These are phyloP conservation scores for Aurelia sp. DNA, from an alignment of 30 jellyfish, hydroid and myxozoan species.

Conservation along the genomic window DNA sequence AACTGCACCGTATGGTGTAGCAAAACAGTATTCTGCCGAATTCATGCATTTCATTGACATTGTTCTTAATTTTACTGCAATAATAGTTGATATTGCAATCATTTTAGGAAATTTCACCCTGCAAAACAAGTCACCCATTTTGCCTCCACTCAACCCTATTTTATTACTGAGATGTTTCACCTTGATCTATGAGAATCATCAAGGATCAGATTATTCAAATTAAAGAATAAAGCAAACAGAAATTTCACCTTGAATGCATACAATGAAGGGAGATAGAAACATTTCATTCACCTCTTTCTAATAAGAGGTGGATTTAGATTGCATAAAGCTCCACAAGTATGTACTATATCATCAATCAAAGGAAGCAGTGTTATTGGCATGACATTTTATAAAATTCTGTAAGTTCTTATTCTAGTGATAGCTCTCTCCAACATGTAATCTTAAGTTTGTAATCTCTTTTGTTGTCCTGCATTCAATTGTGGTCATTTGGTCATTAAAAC, in stretches of 20 bases:
- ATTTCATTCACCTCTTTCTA: not conserved
- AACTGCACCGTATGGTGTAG: too few species aligned
- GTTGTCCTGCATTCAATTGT: slow-evolving; percentile 20
- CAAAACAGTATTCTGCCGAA: too few species aligned
- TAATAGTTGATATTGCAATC: too few species aligned
- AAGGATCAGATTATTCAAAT: too few species aligned
- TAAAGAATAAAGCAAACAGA: too few species aligned
- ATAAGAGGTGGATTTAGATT: slow-evolving; percentile 35
- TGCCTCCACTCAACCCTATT: too few species aligned
- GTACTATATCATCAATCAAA: slow-evolving; percentile 63
- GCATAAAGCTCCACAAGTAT: slow-evolving; percentile 52
- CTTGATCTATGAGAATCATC: not conserved
- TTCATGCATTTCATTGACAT: too few species aligned
- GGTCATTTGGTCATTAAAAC: slow-evolving; percentile 40
- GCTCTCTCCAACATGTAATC: slow-evolving; percentile 64
- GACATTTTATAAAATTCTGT: slow-evolving; percentile 18
- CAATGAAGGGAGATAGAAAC: not conserved
- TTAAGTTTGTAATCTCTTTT: slow-evolving; percentile 35
- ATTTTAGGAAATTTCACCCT: too few species aligned
- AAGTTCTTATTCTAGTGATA: slow-evolving; percentile 42
- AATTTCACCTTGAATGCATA: not conserved
- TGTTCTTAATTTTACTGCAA: too few species aligned
- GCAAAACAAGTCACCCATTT: too few species aligned
- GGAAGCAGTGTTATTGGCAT: slow-evolving; percentile 66
- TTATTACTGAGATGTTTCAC: not conserved